phyloP scores from a whole-genome alignment of 2,797 vertebrate species.

The Paramormyrops hopkinsi region DNA sequence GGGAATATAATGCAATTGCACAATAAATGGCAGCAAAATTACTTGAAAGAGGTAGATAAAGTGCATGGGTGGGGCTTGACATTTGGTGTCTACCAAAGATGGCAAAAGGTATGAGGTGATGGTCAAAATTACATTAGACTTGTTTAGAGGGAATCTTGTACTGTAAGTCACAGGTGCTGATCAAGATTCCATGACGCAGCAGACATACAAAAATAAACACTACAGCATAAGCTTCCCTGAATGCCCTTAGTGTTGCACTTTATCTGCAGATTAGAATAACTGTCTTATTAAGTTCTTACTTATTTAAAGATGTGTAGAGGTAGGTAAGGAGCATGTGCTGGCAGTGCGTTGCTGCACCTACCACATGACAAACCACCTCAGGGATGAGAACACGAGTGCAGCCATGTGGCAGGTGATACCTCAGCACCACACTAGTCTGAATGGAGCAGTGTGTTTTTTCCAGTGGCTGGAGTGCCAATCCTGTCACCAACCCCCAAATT shows the following conservation, averaged over 20 bases:
- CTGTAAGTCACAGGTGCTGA: neutral
- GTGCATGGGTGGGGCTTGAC: neutral
- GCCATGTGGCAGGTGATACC: no score
- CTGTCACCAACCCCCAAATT: no score
- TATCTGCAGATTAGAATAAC: neutral
- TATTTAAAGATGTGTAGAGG: neutral
- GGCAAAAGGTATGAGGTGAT: neutral
- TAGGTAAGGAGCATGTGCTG: no score
- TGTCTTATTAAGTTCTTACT: neutral
- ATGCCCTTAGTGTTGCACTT: neutral
- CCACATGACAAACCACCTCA: no score
- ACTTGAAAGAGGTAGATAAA: neutral
- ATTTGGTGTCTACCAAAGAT: neutral
- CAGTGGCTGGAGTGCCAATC: no score
- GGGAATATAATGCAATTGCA: neutral
- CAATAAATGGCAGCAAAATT: neutral
- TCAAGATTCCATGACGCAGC: neutral
- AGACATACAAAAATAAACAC: neutral
- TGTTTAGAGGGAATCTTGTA: neutral
- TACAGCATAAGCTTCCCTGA: neutral
- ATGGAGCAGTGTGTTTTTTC: no score
- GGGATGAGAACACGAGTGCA: no score
- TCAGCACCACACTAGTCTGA: no score
- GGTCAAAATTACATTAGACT: neutral
- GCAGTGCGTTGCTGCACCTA: no score